These are phyloP conservation scores for Phocides pigmalion DNA, from an alignment of 1,140 invertebrate species.

Conservation along the genomic window DNA sequence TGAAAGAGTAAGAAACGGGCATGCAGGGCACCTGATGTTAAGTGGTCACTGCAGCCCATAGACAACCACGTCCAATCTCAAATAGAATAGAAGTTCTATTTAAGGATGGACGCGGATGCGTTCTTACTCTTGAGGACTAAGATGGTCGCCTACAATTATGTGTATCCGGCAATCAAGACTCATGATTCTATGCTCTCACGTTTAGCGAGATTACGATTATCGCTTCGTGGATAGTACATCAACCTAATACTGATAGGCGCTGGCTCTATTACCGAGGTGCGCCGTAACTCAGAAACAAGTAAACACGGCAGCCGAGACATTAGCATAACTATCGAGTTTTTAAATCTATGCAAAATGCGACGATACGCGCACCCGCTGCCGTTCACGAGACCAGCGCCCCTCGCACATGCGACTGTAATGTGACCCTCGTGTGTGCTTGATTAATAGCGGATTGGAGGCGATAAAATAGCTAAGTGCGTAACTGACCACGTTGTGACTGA, in stretches of 20 bases:
- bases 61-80: too few species aligned
- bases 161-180: too few species aligned
- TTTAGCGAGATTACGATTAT: too few species aligned
- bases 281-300: slow-evolving; percentile 75
- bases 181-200: too few species aligned
- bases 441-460: slow-evolving; percentile 53
- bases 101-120: too few species aligned
- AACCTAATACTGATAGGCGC: slow-evolving; percentile 64
- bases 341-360: slow-evolving; percentile 81
- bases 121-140: too few species aligned
- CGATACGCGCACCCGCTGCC: slow-evolving; percentile 69
- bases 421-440: slow-evolving; percentile 50
- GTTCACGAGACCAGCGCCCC: slow-evolving; percentile 54
- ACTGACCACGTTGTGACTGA: not conserved
- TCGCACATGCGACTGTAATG: slow-evolving; percentile 64
- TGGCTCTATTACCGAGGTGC: slow-evolving; percentile 60
- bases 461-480: slow-evolving; percentile 48
- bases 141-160: too few species aligned
- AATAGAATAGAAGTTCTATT: too few species aligned
- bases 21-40: too few species aligned
- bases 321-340: slow-evolving; percentile 81
- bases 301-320: slow-evolving; percentile 71
- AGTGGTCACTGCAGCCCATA: too few species aligned
- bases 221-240: slow-evolving; percentile 21
- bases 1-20: too few species aligned